Evolutionary conservation across 2,888 invertebrate species (phyloP), one percentile per base, ranked within the genome.

Genomic region (Erebia ligea): DNA sequence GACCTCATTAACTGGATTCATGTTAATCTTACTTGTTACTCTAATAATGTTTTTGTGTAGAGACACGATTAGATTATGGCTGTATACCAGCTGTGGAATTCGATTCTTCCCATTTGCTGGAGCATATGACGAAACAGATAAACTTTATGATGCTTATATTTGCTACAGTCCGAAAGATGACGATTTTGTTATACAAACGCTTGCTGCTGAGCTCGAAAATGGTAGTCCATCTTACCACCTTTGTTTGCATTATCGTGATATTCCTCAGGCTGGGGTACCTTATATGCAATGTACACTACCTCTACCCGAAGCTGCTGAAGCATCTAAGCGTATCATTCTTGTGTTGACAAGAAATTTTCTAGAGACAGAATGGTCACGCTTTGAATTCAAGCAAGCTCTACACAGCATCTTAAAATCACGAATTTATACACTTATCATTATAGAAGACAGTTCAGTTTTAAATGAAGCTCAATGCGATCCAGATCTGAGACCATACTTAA

Each of bases 81-180:
- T 98, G 68, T 98, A 97, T 86, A 96, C 97, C 76, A 96, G 96
- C 80, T 98, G 97, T 88, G 98, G 98, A 48, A 95, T 98, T 74
- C 95, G 98, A 80, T 95, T 98, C 82, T 97, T 97, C 87, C 94
- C 96, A 78, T 95, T 96, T 79, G 94, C 94, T 70, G 94, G 95
- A 79, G 94, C 95, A 70, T 95, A 95, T 88, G 97, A 97, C 85
- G 97, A 97, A 86, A 95, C 96, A 83, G 97, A 97, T 85, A 97
- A 97, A 87, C 94, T 97, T 73, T 98, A 98, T 93, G 98, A 99
- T 91, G 98, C 97, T 77, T 98, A 98, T 90, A 96, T 99, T 64
- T 96, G 98, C 83, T 99, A 98, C 94, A 97, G 98, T 83, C 97
- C 97, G 72, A 97, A 97, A 89, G 98, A 98, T 91, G 98, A 98